Evolutionary conservation across 2,888 invertebrate genomes (phyloP).

Genomic region (Eustalomyia histrio): DNA sequence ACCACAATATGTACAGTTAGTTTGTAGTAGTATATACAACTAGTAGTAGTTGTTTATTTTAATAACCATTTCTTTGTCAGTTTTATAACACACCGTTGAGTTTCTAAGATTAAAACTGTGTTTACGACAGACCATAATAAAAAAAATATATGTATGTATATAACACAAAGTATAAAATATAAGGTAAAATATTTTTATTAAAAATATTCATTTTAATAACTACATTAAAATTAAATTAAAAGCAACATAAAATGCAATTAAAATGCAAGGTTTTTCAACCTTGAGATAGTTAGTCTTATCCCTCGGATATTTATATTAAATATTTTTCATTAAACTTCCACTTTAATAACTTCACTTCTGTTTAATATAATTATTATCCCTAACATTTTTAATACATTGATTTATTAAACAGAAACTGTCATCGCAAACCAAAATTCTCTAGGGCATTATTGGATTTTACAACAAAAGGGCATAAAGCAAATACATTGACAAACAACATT

Average conservation of each 20-base stretch:
- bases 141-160: background rate
- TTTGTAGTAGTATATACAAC: background rate
- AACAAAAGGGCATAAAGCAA: conserved; percentile 25
- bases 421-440: conserved; percentile 9
- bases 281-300: too few species aligned
- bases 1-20: too few species aligned
- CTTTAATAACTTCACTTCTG: too few species aligned
- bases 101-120: background rate
- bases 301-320: too few species aligned
- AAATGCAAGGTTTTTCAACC: too few species aligned
- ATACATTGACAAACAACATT: background rate
- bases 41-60: conserved; percentile 22
- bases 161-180: background rate
- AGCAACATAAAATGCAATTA: too few species aligned
- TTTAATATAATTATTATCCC: too few species aligned
- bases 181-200: background rate
- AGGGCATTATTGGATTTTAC: background rate
- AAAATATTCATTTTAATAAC: background rate
- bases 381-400: background rate
- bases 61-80: conserved; percentile 37
- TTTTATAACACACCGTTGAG: conserved; percentile 16
- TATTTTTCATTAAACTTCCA: too few species aligned
- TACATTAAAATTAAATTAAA: background rate
- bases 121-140: background rate
- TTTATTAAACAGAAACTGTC: conserved; percentile 19